Base-by-base conservation (phyloP, 2,797 vertebrate genomes). In the Rhinella marina region DNA sequence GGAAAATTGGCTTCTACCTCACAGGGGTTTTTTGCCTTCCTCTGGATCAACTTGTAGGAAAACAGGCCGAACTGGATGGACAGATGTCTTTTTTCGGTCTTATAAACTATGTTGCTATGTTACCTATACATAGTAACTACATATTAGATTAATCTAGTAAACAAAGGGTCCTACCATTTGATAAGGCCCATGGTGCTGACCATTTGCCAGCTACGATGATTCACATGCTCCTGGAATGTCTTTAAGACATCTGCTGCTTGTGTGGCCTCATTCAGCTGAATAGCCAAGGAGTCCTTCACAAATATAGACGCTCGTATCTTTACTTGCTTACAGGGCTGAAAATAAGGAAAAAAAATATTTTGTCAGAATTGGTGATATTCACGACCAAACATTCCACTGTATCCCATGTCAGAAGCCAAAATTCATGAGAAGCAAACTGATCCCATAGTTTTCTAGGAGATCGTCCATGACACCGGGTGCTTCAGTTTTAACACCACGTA, bases 221-320 rank as follows among this genome's bases (percentile, higher is more conserved):
- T 89, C 17, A 95, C 56, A 87, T 93, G 93, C 32, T 94, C 95
- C 50, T 96, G 94, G 92, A 97, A 97, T 93, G 96, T 95, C 61
- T 91, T 91, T 59, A 98, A 91, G 90, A 98, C 94, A 88, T 97
- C 96, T 2, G 95, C 94, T 5, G 95, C 95, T 82, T 92, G 93
- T 11, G 94, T 97, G 85, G 93, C 93, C 17, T 93, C 90, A 82
- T 93, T 95, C 90, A 97, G 91, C 84, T 93, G 94, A 86, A 96
- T 95, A 90, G 96, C 95, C 90, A 98, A 94, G 0, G 95, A 94
- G 87, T 95, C 93, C 90, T 93, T 96, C 90, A 94, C 84, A n/a
- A 94, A 91, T 13, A 96, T 94, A 0, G 94, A 93, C 0, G 95
- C 91, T 2, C 97, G 95, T 90, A 97, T 93, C 92, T 97, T 97